Conservation (phyloP, 2,797 vertebrate species). For the Thaleichthys pacificus region DNA sequence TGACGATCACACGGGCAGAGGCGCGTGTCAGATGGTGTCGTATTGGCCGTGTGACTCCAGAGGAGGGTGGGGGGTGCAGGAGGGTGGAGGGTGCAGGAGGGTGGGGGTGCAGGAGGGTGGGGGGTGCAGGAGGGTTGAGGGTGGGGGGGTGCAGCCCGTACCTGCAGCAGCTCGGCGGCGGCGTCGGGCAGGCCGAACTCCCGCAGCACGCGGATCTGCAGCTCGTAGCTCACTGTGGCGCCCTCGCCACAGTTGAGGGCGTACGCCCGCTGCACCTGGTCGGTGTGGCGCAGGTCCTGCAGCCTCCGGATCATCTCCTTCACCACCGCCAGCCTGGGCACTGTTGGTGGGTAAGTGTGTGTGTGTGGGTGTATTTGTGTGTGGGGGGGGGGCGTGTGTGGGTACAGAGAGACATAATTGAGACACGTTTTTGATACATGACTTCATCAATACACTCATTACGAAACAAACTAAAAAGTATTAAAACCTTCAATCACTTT, state of each 20-base stretch:
- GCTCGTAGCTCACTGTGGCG: conserved; percentile 85
- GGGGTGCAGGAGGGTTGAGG: too few species aligned
- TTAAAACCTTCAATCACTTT: too few species aligned
- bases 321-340: conserved; percentile 77
- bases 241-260: conserved; percentile 87
- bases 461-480: too few species aligned
- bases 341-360: conserved; percentile 49
- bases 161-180: conserved; percentile 86
- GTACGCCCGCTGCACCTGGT: conserved; percentile 85
- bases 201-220: conserved; percentile 85
- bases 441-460: too few species aligned
- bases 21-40: too few species aligned
- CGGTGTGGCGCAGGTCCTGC: conserved; percentile 83
- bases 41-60: too few species aligned
- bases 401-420: background rate
- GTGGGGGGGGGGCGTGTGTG: background rate
- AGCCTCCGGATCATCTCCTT: conserved; percentile 86
- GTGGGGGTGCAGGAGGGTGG: too few species aligned
- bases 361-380: too few species aligned
- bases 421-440: too few species aligned
- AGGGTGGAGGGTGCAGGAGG: too few species aligned
- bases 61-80: too few species aligned
- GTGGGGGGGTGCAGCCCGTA: conserved; percentile 32
- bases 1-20: too few species aligned
- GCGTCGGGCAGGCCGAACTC: conserved; percentile 84